These are phyloP conservation scores for Pseudococcus longispinus DNA, from an alignment of 2,888 invertebrate species.

Conservation along the genomic window DNA sequence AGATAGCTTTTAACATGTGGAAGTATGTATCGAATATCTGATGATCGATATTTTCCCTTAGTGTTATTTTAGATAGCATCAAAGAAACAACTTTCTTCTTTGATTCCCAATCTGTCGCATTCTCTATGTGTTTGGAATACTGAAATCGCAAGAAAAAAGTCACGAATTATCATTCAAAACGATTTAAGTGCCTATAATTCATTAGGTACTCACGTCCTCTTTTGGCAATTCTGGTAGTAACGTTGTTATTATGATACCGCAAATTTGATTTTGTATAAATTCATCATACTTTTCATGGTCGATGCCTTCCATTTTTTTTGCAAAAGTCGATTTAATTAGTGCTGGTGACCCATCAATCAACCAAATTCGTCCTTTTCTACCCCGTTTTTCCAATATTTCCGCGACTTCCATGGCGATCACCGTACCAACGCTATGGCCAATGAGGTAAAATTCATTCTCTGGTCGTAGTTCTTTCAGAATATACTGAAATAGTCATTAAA, in stretches of 20 bases:
- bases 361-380: background rate
- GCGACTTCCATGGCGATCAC: background rate
- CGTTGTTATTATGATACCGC: background rate
- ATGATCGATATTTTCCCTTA: background rate
- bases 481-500: background rate
- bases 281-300: background rate
- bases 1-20: background rate
- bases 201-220: background rate
- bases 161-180: too few species aligned
- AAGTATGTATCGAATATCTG: background rate
- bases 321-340: background rate
- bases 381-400: background rate
- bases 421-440: background rate
- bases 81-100: constrained; percentile 58
- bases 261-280: background rate
- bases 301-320: too few species aligned
- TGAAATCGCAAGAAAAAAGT: background rate
- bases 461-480: background rate
- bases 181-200: too few species aligned
- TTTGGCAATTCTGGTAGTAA: background rate
- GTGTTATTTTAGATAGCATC: background rate
- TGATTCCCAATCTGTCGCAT: constrained; percentile 68
- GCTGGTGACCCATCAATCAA: background rate
- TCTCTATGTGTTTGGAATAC: constrained; percentile 65
- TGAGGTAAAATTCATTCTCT: background rate